These are phyloP conservation scores for Diarsia mendica DNA, from an alignment of 2,888 invertebrate species.

Conservation along the genomic window DNA sequence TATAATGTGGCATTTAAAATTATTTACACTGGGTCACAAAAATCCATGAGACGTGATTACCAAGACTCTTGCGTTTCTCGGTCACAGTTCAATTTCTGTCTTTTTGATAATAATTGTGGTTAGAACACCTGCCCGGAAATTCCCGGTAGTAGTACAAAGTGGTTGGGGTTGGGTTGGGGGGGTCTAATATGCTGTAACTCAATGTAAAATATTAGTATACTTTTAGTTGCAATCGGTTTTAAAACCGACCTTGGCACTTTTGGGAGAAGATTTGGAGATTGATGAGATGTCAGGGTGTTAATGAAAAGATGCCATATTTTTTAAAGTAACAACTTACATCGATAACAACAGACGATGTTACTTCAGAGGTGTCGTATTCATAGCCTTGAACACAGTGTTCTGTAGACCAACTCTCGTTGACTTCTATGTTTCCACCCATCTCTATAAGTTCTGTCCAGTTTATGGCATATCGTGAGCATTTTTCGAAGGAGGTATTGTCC, in stretches of 20 bases:
- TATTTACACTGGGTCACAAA: not conserved
- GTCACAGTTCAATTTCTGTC: not conserved
- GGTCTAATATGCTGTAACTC: not conserved
- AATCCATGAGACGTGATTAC: not conserved
- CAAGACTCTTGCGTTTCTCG: not conserved
- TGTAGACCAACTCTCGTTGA: constrained; percentile 90
- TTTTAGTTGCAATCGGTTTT: not conserved
- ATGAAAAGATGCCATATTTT: not conserved
- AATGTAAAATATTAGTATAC: not conserved
- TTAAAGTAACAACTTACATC: constrained; percentile 91
- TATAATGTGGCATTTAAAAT: not conserved
- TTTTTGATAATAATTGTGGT: not conserved
- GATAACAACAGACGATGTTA: constrained; percentile 95
- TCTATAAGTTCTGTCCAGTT: constrained; percentile 92
- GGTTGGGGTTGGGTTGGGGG: not conserved
- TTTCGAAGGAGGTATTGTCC: constrained; percentile 91
- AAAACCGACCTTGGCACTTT: not conserved
- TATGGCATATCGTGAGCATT: constrained; percentile 93
- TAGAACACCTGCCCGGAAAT: not conserved
- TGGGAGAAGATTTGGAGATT: not conserved
- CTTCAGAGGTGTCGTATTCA: constrained; percentile 93
- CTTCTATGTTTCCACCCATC: constrained; percentile 74
- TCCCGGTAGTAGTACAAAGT: too few relatives aligned
- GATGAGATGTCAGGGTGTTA: not conserved
- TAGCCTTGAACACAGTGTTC: constrained; percentile 94